Evolutionary conservation across 2,113 vertebrate genomes (phyloP), one percentile per base, ranked within the genome.

Genomic region (Tachycineta bicolor): DNA sequence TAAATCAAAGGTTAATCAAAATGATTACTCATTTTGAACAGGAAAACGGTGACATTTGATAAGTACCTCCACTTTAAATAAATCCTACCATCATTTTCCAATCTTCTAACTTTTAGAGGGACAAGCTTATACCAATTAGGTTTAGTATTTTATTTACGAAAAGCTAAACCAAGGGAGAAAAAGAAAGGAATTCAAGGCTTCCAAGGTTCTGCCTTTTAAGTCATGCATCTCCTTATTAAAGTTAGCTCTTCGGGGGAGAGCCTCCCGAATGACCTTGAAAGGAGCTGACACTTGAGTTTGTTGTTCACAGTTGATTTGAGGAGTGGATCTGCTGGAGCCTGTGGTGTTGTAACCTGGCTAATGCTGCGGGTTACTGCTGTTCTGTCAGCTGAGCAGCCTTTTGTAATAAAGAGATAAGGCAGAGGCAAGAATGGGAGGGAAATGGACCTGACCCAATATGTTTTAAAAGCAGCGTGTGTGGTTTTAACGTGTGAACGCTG

Each of bases 1-100:
- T 90, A 90, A 94, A 97, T 97, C 96, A 94, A 93, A 94, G 92
- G 88, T 81, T 95, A 96, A 94, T 95, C 96, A 93, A 92, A 94
- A 90, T 93, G 76, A 95, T 95, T 94, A 90, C 64, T 92, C 68
- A 67, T 96, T 96, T 95, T 95, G 80, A 94, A 83, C 92, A 95
- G 92, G 88, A 93, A 93, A 95, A 95, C 0, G 25, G 75, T 96
- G 94, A 95, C 88, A 92, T 96, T 95, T 96, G 83, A 81, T 92
- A 96, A 96, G 86, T 91, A 75, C 88, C 47, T 86, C 88, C 64
- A 52, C 90, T 96, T 86, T 86, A 91, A 96, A 94, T 94, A 93
- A 97, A 96, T 92, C 86, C 93, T 94, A 74, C 68, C 64, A 78
- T 21, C 81, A 49, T 94, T 96, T 96, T 96, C 79, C 83, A 96